Evolutionary conservation across 2,888 invertebrate genomes (phyloP), one percentile per base, ranked within the genome.

Genomic region (Cremastinae sp.): DNA sequence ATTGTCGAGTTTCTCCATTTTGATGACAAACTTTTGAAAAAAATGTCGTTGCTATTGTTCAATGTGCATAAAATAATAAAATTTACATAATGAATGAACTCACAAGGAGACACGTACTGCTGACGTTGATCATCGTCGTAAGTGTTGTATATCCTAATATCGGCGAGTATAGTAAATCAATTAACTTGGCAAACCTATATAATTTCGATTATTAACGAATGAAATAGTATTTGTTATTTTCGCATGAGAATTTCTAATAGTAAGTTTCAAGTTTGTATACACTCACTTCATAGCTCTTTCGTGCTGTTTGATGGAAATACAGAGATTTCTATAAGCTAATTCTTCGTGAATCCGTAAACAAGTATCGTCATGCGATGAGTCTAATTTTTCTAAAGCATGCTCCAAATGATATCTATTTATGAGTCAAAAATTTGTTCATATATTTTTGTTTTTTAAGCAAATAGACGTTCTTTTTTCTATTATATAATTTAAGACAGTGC

Each of bases 41-140:
- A 54, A 16, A 8, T 16, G n/a, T n/a, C n/a, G n/a, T n/a, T n/a
- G n/a, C n/a, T n/a, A n/a, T n/a, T n/a, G n/a, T n/a, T n/a, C n/a
- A n/a, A 43, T 43, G 10, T 4, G 8, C 51, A 10, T 12, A 22
- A 22, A n/a, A 9, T 28, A 3, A 12, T 34, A 5, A 47, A 38
- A 14, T 51, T 56, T 9, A 43, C 51, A 16, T 16, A 20, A n/a
- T 9, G 9, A 16, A n/a, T 36, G 0, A 1, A 12, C 59, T 71
- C 20, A 75, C 75, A 22, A 71, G 22, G n/a, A 75, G 53, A 20
- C 75, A 71, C 12, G 73, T 73, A 1, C 68, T 58, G 22, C 76
- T 76, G 41, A 73, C 43, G 14, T 56, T 36, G 0, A 68, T 28
- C 71, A 71, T 49, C 10, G 28, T 71, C 0, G 45, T 9, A 16